phyloP scores from a whole-genome alignment of 1,140 invertebrate genomes.

The Drosophila ogumai region DNA sequence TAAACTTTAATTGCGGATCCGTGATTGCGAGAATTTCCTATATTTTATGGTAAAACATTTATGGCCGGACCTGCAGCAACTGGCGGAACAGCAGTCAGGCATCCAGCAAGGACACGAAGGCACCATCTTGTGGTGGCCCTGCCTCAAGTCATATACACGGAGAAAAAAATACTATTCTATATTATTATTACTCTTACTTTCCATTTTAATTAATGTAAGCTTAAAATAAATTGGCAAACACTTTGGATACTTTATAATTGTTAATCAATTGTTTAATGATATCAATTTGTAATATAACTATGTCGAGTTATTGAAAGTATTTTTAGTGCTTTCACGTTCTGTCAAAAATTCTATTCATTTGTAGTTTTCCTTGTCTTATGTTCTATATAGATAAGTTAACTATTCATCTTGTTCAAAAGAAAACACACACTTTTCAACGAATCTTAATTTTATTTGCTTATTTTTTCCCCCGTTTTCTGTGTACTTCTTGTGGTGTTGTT shows the following conservation, averaged over 20 bases:
- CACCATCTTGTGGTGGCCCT: conserved; percentile 25
- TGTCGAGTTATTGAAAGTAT: neutral
- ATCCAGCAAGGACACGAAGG: conserved; percentile 2
- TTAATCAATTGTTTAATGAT: neutral
- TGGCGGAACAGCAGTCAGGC: conserved; percentile 26
- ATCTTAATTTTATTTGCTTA: too few relatives aligned
- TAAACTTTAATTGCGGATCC: conserved; percentile 11
- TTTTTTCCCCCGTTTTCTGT: neutral
- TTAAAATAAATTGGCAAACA: too few relatives aligned
- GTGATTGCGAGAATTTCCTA: neutral
- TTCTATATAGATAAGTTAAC: too few relatives aligned
- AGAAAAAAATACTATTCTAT: neutral
- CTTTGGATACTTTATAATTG: too few relatives aligned
- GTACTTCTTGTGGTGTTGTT: conserved; percentile 19
- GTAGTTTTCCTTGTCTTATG: neutral
- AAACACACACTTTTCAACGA: neutral
- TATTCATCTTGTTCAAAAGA: neutral
- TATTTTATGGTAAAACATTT: conserved; percentile 23
- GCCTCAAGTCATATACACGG: conserved; percentile 7
- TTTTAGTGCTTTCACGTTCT: neutral
- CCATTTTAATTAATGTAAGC: neutral
- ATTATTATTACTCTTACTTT: too few relatives aligned
- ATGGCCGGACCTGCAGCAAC: conserved; percentile 20
- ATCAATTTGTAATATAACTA: neutral
- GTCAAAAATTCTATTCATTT: neutral